phyloP scores from a whole-genome alignment of 1,140 invertebrate genomes.

The Nephila pilipes region DNA sequence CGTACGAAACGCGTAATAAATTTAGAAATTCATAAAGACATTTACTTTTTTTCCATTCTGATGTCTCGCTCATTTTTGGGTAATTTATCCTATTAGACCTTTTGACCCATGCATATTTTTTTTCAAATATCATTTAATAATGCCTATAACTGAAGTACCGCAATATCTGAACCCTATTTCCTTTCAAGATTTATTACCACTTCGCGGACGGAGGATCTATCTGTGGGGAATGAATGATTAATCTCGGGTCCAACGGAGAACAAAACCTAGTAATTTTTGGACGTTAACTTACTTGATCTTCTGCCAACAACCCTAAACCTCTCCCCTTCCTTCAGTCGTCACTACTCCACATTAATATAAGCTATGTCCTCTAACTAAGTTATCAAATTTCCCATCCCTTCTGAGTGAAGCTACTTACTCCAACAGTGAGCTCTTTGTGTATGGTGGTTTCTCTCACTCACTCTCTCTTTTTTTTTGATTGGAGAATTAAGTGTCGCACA shows the following conservation, averaged over 20 bases:
- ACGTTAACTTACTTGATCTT: conserved; percentile 50
- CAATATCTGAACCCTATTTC: background rate
- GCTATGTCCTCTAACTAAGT: conserved; percentile 29
- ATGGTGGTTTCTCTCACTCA: background rate
- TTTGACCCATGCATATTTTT: conserved; percentile 7
- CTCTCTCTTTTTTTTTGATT: background rate
- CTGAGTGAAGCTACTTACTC: background rate
- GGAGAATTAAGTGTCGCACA: background rate
- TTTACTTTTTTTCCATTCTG: background rate
- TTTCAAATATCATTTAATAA: conserved; percentile 18
- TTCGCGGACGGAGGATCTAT: conserved; percentile 20
- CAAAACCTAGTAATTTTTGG: conserved; percentile 56
- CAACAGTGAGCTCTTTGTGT: conserved; percentile 31
- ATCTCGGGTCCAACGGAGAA: conserved; percentile 22
- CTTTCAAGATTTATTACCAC: conserved; percentile 48
- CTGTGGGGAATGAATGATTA: conserved; percentile 46
- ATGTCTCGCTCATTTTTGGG: conserved; percentile 44
- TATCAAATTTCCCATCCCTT: conserved; percentile 25
- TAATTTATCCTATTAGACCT: conserved; percentile 35
- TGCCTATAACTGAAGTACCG: background rate
- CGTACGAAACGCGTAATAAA: conserved; percentile 8
- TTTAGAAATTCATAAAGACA: conserved; percentile 36
- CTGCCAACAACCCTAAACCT: background rate
- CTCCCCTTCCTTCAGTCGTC: background rate
- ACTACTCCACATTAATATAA: conserved; percentile 16